Base-by-base conservation (phyloP, 2,113 vertebrate genomes). In the Pycnonotus jocosus region DNA sequence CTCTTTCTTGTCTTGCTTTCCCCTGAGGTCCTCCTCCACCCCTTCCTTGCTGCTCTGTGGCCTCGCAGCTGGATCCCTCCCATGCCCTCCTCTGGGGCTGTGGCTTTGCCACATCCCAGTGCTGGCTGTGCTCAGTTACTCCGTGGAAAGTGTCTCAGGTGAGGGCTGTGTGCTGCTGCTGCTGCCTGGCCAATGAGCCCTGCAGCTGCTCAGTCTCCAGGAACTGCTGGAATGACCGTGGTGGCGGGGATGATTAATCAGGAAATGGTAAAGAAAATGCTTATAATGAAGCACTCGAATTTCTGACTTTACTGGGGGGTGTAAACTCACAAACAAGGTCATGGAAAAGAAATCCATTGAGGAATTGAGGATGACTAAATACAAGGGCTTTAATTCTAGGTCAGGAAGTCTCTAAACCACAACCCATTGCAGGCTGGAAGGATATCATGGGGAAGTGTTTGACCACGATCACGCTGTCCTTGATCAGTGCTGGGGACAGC, bases 201-300 rank as follows among this genome's bases (percentile, higher is more conserved):
- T 84, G 11, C 69, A 22, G 9, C 12, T 48, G 51, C 90, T 72
- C 14, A 30, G 58, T 70, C 93, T 90, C 82, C 25, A 8, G 86
- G 79, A 92, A 20, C 90, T 1, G 0, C 86, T 38, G 62, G 66
- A 95, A 94, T 88, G 91, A 38, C 66, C 42, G 1, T 2, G 10
- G 33, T 31, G 78, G 5, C 0, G 10, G 62, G 93, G 74, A 82
- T 93, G 79, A 95, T 96, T 94, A 94, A 95, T 95, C 92, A 96
- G 81, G 85, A 93, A 96, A 94, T 96, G 90, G 85, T 80, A 96
- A 90, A 94, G 95, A 93, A 96, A 93, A 86, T 73, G 82, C 74
- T 88, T 30, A 19, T 81, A 88, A 90, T 20, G 62, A 93, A 90
- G 54, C 50, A 77, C 81, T 64, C 25, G 90, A 42, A 70, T 90